These are phyloP conservation scores for Triplophysa yarkandensis DNA, from an alignment of 2,797 vertebrate genomes.

Conservation along the genomic window DNA sequence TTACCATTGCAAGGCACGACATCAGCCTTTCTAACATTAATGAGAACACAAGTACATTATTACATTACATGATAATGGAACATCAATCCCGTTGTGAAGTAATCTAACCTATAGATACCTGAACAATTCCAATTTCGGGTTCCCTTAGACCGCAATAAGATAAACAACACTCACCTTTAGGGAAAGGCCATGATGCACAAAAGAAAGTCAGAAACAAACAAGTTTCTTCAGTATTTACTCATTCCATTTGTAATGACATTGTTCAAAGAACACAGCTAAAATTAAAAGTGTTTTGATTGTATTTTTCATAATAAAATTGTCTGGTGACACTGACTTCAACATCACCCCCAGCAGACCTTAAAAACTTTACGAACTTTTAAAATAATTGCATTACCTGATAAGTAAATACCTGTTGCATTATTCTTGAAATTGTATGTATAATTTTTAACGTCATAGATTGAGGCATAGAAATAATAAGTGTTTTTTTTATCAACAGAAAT, in stretches of 20 bases:
- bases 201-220: neutral
- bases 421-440: too few relatives aligned
- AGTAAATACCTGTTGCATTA: too few relatives aligned
- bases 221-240: neutral
- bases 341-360: too few relatives aligned
- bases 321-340: too few relatives aligned
- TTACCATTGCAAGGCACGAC: neutral
- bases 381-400: too few relatives aligned
- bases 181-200: neutral
- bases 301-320: neutral
- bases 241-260: neutral
- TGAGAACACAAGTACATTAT: conserved; percentile 19
- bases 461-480: too few relatives aligned
- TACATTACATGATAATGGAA: conserved; percentile 20
- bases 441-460: too few relatives aligned
- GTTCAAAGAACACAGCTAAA: neutral
- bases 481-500: too few relatives aligned
- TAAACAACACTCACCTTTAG: neutral
- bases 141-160: neutral
- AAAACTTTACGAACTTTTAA: too few relatives aligned
- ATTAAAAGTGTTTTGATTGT: neutral
- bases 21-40: neutral
- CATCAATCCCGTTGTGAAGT: conserved; percentile 23
- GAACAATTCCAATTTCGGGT: neutral
- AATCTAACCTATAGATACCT: conserved; percentile 3